phyloP scores from a whole-genome alignment of 2,113 vertebrate species.

The Aramus guarauna region DNA sequence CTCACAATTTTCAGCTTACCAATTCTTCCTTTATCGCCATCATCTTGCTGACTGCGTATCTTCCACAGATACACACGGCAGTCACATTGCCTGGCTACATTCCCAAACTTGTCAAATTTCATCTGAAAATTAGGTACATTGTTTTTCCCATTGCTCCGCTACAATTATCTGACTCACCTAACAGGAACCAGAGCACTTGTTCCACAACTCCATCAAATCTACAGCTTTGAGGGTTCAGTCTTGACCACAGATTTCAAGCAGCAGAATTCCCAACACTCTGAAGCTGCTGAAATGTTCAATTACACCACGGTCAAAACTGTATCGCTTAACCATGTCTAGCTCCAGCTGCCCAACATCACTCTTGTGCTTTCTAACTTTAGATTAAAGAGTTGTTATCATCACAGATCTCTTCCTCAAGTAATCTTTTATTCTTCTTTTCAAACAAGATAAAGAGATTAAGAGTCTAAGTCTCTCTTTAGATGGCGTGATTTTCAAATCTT shows the following conservation, averaged over 20 bases:
- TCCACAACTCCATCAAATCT: background rate
- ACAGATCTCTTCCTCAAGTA: background rate
- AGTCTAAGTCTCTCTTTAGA: background rate
- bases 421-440: background rate
- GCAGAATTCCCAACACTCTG: background rate
- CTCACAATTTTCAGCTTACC: background rate
- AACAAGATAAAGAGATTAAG: background rate
- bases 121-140: background rate
- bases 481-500: background rate
- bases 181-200: background rate
- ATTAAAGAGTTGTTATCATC: background rate
- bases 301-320: background rate
- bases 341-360: rapidly evolving
- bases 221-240: background rate
- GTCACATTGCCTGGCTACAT: background rate
- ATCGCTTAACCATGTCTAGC: background rate
- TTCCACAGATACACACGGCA: background rate
- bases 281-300: background rate
- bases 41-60: background rate
- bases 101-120: background rate
- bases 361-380: background rate
- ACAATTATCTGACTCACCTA: background rate
- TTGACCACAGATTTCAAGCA: background rate
- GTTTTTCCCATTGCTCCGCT: background rate
- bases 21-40: background rate